Base-by-base conservation (phyloP, 1,140 invertebrate genomes). In the Nasonia vitripennis region DNA sequence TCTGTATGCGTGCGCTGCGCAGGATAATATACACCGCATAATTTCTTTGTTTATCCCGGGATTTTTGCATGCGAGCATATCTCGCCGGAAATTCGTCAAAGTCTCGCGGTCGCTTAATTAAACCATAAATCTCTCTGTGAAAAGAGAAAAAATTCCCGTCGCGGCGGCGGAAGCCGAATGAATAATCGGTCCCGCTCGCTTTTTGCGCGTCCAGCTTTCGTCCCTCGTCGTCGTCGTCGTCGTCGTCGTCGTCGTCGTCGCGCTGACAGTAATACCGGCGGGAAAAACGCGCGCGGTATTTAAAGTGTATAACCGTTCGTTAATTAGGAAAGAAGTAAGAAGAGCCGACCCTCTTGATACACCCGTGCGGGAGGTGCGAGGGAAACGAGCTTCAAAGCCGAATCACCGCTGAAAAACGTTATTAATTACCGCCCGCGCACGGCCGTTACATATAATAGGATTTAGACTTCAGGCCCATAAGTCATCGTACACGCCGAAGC, bases 81-180 rank as follows among this genome's bases (percentile, higher is more conserved):
- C 2, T 37, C 34, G 34, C 34, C 34, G 78, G 78, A 85, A 85
- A 85, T 85, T 85, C 48, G 77, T 79, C 77, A 70, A 51, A 73
- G 77, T 48, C 34, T 3, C 55, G 37, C 78, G 55, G 67, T 84
- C 45, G 84, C 78, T 85, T 85, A 85, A 85, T 85, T 85, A 85
- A 85, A 85, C 84, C 77, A 82, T 86, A 83, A 85, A 83, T 81
- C 78, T 70, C 81, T 78, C 75, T 10, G 78, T 20, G 9, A 17
- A n/a, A 14, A 62, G 20, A 27, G 7, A 62, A 62, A 62, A 62
- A 62, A n/a, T 51, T 17, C 48, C 17, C 55, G 20, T 62, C 55
- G 17, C 27, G 55, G 55, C 17, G 17, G 55, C 14, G 17, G 55
- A 62, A 62, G 55, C 20, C 55, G 55, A 62, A 62, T 62, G 55